A percentile compares a stretch with the other conserved stretches of the same genome.
Conservation (phyloP, 2,113 vertebrate genomes). For the Stigmatopora nigra region DNA sequence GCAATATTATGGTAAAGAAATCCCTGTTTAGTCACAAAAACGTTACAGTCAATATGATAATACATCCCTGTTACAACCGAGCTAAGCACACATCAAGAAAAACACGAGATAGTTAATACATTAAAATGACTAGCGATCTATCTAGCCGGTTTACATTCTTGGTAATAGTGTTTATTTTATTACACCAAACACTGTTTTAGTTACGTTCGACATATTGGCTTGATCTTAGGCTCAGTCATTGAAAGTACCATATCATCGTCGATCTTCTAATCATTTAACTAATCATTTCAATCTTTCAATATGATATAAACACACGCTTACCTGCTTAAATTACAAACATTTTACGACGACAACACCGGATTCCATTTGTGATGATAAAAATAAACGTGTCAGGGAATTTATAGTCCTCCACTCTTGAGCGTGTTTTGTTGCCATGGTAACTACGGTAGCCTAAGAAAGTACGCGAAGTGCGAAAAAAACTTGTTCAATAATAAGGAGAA, state of each 20-base stretch:
- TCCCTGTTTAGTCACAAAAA: not conserved
- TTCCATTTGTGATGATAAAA: not conserved
- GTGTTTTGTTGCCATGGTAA: slow-evolving; percentile 22
- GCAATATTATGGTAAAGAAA: no score
- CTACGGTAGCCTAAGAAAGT: slow-evolving; percentile 31
- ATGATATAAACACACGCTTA: not conserved
- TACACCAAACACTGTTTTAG: not conserved
- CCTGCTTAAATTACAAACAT: slow-evolving; percentile 1
- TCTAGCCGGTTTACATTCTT: not conserved
- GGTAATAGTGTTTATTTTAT: not conserved
- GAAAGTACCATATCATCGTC: not conserved
- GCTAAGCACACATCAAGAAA: not conserved
- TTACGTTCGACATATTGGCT: not conserved
- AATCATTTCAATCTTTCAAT: not conserved
- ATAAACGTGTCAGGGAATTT: not conserved
- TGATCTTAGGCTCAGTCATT: not conserved
- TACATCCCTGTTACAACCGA: not conserved
- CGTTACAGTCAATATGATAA: not conserved
- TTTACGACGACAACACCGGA: not conserved
- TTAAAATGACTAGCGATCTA: not conserved
- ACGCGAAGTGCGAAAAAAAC: not conserved
- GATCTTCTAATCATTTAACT: not conserved
- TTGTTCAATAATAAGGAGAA: not conserved
- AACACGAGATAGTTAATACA: not conserved
- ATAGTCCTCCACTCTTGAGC: not conserved